Evolutionary conservation across 2,797 vertebrate species (phyloP).

Genomic region (Hafferia zeledoni): DNA sequence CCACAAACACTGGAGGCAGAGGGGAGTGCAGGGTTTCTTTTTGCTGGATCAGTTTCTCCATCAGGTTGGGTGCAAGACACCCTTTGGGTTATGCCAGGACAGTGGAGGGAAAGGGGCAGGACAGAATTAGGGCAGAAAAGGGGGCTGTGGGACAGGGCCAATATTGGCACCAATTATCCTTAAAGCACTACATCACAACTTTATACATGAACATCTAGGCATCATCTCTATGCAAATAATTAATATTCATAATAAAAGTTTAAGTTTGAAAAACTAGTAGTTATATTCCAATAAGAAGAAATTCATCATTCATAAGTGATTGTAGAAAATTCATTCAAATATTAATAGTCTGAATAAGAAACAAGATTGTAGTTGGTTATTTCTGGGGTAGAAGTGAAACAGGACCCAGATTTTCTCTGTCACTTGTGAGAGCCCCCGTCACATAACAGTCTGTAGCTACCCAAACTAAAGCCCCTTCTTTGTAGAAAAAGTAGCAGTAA

Average conservation of each 20-base stretch:
- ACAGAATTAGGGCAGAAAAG: background rate
- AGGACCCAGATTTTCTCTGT: background rate
- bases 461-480: background rate
- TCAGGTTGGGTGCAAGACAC: background rate
- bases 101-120: background rate
- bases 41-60: background rate
- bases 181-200: background rate
- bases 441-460: background rate
- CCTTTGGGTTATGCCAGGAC: background rate
- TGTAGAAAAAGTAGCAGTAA: constrained; percentile 4
- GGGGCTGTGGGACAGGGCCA: background rate
- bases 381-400: background rate
- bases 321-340: background rate
- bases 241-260: background rate
- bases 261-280: background rate
- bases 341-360: background rate
- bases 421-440: background rate
- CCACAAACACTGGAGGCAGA: background rate
- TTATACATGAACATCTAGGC: background rate
- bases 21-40: background rate
- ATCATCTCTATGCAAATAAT: background rate
- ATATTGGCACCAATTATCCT: background rate
- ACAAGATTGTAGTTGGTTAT: background rate
- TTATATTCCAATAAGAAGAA: background rate
- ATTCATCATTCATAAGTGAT: background rate